Conservation (phyloP, 2,888 invertebrate genomes). For the Agrotis clavis region DNA sequence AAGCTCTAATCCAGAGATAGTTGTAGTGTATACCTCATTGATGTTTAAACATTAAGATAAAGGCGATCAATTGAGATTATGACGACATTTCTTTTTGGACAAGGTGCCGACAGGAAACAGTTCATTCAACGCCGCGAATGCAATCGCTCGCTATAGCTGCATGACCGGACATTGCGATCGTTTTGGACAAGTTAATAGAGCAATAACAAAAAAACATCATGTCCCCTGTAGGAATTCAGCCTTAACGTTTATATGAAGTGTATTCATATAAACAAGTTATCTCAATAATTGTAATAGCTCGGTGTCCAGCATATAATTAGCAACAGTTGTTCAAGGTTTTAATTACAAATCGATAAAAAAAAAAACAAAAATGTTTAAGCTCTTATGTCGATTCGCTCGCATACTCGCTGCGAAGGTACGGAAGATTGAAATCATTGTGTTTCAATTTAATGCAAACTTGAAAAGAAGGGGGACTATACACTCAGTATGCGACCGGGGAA, state of each 20-base stretch:
- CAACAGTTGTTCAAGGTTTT: slow-evolving; percentile 34
- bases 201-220: slow-evolving; percentile 62
- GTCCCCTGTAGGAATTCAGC: slow-evolving; percentile 77
- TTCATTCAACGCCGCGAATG: slow-evolving; percentile 54
- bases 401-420: slow-evolving; percentile 78
- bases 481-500: slow-evolving; percentile 76
- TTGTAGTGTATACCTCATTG: slow-evolving; percentile 58
- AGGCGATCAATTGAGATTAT: slow-evolving; percentile 67
- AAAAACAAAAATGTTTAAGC: slow-evolving; percentile 77
- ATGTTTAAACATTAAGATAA: slow-evolving; percentile 74
- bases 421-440: slow-evolving; percentile 77
- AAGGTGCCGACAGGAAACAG: slow-evolving; percentile 60
- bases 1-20: slow-evolving; percentile 71
- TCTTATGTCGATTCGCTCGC: slow-evolving; percentile 76
- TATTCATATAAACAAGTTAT: slow-evolving; percentile 25
- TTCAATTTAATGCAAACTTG: slow-evolving; percentile 73
- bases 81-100: slow-evolving; percentile 66
- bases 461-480: slow-evolving; percentile 79
- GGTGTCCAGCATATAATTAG: slow-evolving; percentile 19
- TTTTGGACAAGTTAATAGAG: slow-evolving; percentile 49
- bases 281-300: slow-evolving; percentile 15
- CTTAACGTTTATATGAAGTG: slow-evolving; percentile 56
- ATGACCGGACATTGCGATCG: slow-evolving; percentile 49
- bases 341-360: slow-evolving; percentile 28
- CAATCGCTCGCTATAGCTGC: slow-evolving; percentile 36